Base-by-base conservation (phyloP, 2,888 invertebrate species). In the Caenorhabditis afra region DNA sequence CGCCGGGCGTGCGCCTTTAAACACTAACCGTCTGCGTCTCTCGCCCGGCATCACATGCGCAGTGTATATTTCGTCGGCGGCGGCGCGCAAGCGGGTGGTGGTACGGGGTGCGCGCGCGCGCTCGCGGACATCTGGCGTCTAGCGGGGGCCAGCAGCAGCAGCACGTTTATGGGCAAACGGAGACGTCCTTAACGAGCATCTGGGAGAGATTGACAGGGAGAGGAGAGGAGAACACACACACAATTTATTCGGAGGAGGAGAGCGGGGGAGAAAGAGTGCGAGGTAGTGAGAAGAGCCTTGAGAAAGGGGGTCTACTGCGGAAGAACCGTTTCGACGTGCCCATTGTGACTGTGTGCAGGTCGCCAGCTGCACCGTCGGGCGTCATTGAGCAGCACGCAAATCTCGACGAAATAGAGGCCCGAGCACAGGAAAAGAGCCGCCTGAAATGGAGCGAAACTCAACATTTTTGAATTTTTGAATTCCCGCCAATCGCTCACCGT, bases 341-440 rank as follows among this genome's bases (percentile, higher is more conserved):
- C 29, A 29, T 29, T 29, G 4, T 29, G 8, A n/a, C 18, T n/a
- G 12, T 66, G 53, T 39, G 73, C 53, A 1, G 83, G 83, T 58
- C 75, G 41, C 83, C 83, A 83, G 22, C 81, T 77, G 65, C 59
- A 84, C 14, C 79, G 59, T 12, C 82, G 77, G 37, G 77, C 82
- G 57, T 82, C 79, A 35, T 65, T 68, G 39, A 85, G 45, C 22
- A 85, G 39, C 37, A 84, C 47, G 23, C 58, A 44, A 18, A 85
- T 64, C 53, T 85, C 85, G 18, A 76, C 35, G 18, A 83, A 37
- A 64, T 80, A 85, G 11, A 85, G 62, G 3, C 39, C 53, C 0
- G 77, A 55, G 45, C 76, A 74, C 11, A 82, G 62, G 66, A 85
- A 78, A 1, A 85, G 70, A 4, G 82, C 50, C 7, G 77, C 85